A percentile compares a stretch with the other conserved stretches of the same genome.
Conservation (phyloP, 1,140 invertebrate species). For the Magallana angulata region DNA sequence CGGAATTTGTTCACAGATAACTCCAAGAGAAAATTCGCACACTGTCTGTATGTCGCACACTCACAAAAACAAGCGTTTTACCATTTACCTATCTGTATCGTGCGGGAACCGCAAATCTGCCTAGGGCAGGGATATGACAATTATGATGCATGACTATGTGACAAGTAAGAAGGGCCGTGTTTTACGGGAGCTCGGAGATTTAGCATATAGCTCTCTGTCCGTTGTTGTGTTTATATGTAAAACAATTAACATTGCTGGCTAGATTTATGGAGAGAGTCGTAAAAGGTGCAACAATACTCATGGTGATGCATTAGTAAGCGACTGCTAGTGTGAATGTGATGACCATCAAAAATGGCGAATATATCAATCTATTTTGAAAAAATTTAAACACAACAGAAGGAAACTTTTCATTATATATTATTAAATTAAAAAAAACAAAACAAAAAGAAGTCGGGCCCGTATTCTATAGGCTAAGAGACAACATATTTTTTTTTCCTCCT, state of each 20-base stretch:
- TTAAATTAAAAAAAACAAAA: not conserved
- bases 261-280: not conserved
- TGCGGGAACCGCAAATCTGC: not conserved
- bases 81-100: not conserved
- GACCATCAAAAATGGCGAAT: not conserved
- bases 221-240: conserved; percentile 18
- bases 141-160: conserved; percentile 27
- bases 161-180: conserved; percentile 15
- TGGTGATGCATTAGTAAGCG: not conserved
- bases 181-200: not conserved
- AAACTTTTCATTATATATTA: not conserved
- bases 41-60: not conserved
- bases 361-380: no score
- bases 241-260: conserved; percentile 17
- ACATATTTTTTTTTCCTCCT: no score
- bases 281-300: not conserved
- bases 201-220: not conserved
- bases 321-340: not conserved
- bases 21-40: conserved; percentile 7
- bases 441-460: no score
- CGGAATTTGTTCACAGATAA: not conserved
- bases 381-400: not conserved
- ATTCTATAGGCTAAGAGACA: no score
- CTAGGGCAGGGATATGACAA: conserved; percentile 11
- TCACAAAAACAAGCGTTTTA: conserved; percentile 6